A percentile compares a stretch with the other conserved stretches of the same genome.
phyloP scores from a whole-genome alignment of 1,140 invertebrate species.

The Saccostrea echinata region DNA sequence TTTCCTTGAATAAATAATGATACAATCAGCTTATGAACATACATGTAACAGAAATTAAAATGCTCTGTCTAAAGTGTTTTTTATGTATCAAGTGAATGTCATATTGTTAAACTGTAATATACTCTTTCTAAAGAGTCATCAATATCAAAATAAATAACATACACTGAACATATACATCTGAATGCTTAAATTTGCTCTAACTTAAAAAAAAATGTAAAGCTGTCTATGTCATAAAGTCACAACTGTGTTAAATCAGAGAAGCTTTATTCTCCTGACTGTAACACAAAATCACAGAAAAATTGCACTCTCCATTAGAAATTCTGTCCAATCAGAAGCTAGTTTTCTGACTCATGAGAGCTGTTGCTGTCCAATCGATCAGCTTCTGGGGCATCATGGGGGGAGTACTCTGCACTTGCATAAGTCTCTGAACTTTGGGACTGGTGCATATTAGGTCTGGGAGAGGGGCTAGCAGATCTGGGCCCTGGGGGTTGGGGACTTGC shows the following conservation, averaged over 20 bases:
- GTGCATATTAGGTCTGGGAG: slow-evolving; percentile 49
- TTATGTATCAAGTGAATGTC: too few relatives aligned
- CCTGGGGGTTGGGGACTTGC: slow-evolving; percentile 43
- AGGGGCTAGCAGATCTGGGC: slow-evolving; percentile 36
- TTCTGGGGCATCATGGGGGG: slow-evolving; percentile 66
- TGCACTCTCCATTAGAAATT: slow-evolving; percentile 26
- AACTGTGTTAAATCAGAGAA: slow-evolving; percentile 11
- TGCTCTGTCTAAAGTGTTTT: too few relatives aligned
- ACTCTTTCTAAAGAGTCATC: neutral
- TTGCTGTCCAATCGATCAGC: slow-evolving; percentile 66
- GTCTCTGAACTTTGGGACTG: slow-evolving; percentile 53
- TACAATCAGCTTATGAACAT: too few relatives aligned
- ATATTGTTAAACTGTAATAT: too few relatives aligned
- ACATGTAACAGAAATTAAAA: too few relatives aligned
- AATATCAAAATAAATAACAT: neutral
- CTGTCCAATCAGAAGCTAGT: slow-evolving; percentile 16
- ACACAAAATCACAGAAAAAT: slow-evolving; percentile 35
- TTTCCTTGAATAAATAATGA: neutral
- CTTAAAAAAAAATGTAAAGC: neutral
- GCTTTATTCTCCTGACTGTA: neutral
- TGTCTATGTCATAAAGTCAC: neutral
- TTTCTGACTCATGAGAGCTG: slow-evolving; percentile 47
- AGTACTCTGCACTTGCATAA: slow-evolving; percentile 63
- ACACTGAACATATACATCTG: neutral
- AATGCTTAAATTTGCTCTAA: neutral